Conservation (phyloP, 2,113 vertebrate species). For the Calypte anna region DNA sequence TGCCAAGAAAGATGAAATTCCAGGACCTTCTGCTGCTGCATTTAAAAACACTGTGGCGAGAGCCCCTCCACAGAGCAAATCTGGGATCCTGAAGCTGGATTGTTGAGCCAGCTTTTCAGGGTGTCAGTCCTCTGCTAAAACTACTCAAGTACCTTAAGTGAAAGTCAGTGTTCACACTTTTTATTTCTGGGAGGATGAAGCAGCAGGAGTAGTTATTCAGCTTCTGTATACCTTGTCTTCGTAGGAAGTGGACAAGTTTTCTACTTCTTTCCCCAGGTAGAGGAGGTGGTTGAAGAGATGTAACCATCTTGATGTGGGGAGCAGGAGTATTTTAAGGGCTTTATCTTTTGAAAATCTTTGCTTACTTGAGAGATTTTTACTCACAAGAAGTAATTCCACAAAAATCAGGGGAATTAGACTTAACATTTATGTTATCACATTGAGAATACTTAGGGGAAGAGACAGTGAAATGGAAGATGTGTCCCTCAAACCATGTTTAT, state of each 20-base stretch:
- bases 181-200: background rate
- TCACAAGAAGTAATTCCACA: background rate
- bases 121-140: background rate
- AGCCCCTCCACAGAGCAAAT: background rate
- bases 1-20: constrained; percentile 39
- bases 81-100: background rate
- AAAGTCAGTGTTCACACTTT: background rate
- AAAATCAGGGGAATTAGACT: background rate
- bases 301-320: background rate
- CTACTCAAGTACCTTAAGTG: background rate
- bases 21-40: background rate
- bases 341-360: background rate
- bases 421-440: background rate
- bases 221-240: background rate
- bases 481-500: background rate
- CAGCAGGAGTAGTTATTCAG: background rate
- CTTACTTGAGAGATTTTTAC: background rate
- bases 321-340: background rate
- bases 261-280: background rate
- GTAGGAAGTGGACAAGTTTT: background rate
- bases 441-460: background rate
- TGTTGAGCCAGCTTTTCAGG: background rate
- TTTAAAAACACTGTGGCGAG: background rate
- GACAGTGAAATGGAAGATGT: background rate
- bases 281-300: background rate